These are phyloP conservation scores for Coregonus clupeaformis DNA, from an alignment of 2,113 vertebrate species.

Conservation along the genomic window DNA sequence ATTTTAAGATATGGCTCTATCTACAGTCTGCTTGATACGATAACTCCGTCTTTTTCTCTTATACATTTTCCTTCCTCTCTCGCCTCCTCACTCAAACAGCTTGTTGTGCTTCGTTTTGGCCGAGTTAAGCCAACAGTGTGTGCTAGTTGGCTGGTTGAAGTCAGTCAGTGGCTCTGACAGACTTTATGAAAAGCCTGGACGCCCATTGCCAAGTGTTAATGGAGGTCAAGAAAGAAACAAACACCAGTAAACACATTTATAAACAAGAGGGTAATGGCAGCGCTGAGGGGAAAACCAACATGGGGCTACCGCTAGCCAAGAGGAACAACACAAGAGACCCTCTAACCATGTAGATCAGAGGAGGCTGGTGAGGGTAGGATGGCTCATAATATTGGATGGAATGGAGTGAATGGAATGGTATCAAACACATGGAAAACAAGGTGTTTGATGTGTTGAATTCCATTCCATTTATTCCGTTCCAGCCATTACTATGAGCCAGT, in stretches of 20 bases:
- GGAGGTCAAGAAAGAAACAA: slow-evolving; percentile 62
- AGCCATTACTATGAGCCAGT: too few relatives aligned
- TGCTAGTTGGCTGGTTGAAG: slow-evolving; percentile 43
- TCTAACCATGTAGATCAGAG: not conserved
- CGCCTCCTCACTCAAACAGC: slow-evolving; percentile 28
- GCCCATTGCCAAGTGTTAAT: slow-evolving; percentile 68
- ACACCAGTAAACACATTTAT: slow-evolving; percentile 50
- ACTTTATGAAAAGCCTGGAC: slow-evolving; percentile 46
- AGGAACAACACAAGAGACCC: slow-evolving; percentile 1
- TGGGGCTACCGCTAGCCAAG: slow-evolving; percentile 24
- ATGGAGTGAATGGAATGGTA: too few relatives aligned
- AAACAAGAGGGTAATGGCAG: slow-evolving; percentile 43
- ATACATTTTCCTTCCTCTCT: slow-evolving; percentile 23
- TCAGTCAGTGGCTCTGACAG: slow-evolving; percentile 28
- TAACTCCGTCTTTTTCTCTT: slow-evolving; percentile 10
- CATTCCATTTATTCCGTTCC: too few relatives aligned
- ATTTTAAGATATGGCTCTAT: slow-evolving; percentile 9
- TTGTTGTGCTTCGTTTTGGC: slow-evolving; percentile 39
- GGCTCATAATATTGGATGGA: too few relatives aligned
- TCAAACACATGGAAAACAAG: too few relatives aligned
- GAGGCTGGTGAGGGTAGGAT: too few relatives aligned
- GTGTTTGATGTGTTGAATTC: too few relatives aligned
- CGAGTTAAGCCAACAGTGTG: slow-evolving; percentile 37
- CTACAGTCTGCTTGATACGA: slow-evolving; percentile 41
- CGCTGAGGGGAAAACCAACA: slow-evolving; percentile 38